These are phyloP conservation scores for Sebastes oblongus DNA, from an alignment of 2,797 vertebrate species.

Conservation along the genomic window DNA sequence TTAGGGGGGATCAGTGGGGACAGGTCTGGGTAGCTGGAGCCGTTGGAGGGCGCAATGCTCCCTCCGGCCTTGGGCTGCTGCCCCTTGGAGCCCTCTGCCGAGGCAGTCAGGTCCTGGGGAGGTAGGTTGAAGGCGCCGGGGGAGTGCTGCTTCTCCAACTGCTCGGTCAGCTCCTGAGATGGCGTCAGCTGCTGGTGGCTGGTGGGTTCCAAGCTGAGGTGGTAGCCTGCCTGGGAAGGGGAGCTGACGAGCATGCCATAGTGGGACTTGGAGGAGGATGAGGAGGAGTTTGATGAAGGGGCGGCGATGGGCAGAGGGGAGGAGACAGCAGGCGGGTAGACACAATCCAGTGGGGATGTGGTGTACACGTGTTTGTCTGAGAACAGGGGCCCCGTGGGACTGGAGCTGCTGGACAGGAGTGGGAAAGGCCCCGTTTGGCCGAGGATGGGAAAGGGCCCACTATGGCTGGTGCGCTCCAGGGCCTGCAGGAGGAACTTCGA, in stretches of 20 bases:
- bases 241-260: slow-evolving; percentile 94
- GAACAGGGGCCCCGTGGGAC: slow-evolving; percentile 91
- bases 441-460: slow-evolving; percentile 89
- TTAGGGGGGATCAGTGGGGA: slow-evolving; percentile 91
- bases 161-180: slow-evolving; percentile 98
- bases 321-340: slow-evolving; percentile 92
- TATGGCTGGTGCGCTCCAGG: slow-evolving; percentile 97
- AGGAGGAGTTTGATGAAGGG: slow-evolving; percentile 85
- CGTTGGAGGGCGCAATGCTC: slow-evolving; percentile 61
- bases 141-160: slow-evolving; percentile 94
- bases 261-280: slow-evolving; percentile 92
- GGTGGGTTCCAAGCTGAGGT: slow-evolving; percentile 90
- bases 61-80: slow-evolving; percentile 86
- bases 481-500: slow-evolving; percentile 99
- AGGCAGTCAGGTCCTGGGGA: slow-evolving; percentile 88
- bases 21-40: slow-evolving; percentile 90
- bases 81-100: slow-evolving; percentile 87
- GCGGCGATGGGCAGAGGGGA: slow-evolving; percentile 92
- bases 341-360: slow-evolving; percentile 94
- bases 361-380: slow-evolving; percentile 96
- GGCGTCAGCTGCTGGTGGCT: slow-evolving; percentile 98
- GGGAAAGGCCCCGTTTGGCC: slow-evolving; percentile 93
- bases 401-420: slow-evolving; percentile 90
- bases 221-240: slow-evolving; percentile 92
- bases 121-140: slow-evolving; percentile 88